A percentile compares a stretch with the other conserved stretches of the same genome.
These are phyloP conservation scores for Radopholus similis DNA, from an alignment of 1,140 invertebrate genomes.

Conservation along the genomic window DNA sequence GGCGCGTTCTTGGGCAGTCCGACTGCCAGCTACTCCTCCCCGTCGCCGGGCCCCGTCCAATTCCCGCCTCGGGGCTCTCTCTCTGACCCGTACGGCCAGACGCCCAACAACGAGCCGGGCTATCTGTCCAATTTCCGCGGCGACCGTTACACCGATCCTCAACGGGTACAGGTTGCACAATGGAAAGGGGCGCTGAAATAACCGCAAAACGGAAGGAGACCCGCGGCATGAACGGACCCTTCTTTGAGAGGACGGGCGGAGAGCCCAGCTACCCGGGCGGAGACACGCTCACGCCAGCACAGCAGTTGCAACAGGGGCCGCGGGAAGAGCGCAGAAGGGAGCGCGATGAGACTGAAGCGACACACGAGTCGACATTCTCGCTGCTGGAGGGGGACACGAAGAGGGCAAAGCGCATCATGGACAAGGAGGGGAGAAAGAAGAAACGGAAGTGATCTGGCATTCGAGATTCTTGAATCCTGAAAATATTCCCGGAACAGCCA, in stretches of 20 bases:
- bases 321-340: no score
- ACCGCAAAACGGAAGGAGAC: conserved; percentile 5
- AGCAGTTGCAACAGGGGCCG: no score
- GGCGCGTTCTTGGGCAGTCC: background rate
- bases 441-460: background rate
- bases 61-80: background rate
- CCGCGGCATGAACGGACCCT: conserved; percentile 10
- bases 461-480: background rate
- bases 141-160: conserved; percentile 8
- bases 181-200: conserved; percentile 10
- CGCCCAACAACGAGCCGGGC: conserved; percentile 1
- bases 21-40: conserved; percentile 10
- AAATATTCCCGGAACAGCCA: background rate
- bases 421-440: no score
- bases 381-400: no score
- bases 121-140: conserved; percentile 14
- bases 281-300: background rate
- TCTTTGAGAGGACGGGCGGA: conserved; percentile 16
- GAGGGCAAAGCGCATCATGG: no score
- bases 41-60: background rate
- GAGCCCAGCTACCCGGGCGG: conserved; percentile 10
- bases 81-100: background rate
- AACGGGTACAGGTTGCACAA: conserved; percentile 1
- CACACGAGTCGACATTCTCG: no score
- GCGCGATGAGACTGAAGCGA: no score